Evolutionary conservation across 2,797 vertebrate species (phyloP), one percentile per base, ranked within the genome.

Genomic region (Gadopsis bispinosus): DNA sequence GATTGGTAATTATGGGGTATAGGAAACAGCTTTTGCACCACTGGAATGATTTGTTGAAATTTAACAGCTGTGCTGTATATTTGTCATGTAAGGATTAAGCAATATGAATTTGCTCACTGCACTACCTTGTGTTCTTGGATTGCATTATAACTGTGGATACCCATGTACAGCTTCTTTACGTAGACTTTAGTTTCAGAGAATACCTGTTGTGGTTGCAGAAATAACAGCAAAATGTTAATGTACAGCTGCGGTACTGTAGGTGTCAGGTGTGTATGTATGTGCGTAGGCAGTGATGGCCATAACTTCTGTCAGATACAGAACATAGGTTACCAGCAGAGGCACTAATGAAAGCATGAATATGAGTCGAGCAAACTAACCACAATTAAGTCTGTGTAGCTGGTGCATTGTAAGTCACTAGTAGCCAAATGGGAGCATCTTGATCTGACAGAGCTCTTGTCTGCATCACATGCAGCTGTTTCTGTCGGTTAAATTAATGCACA

Each of bases 1-100:
- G 66, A 83, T 84, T 26, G 56, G 45, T 79, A 76, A 79, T 75
- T 78, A 79, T 70, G 14, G 62, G 47, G 47, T 67, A 50, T 55
- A 81, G 35, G 62, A 63, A 66, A 26, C 7, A 13, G 35, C 51
- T 47, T 56, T 55, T 33, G 19, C 26, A 54, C n/a, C 14, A 16
- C 22, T 20, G 35, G 19, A 29, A 10, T 68, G 22, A 35, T 41
- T 48, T 69, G 12, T 64, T 11, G 13, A 39, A 11, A 10, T 55
- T 68, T 26, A 20, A 58, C 16, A 66, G 4, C 51, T 31, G 20
- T 14, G 54, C 33, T 66, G 33, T 20, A 14, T 64, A 22, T 29
- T 33, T 31, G 39, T 56, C 14, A 45, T 54, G 2, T 33, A 20
- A 53, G 7, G 60, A 48, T 22, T 20, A 39, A 10, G 7, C 37